Conservation (phyloP, 2,113 vertebrate species). For the Hemiprocne comata region DNA sequence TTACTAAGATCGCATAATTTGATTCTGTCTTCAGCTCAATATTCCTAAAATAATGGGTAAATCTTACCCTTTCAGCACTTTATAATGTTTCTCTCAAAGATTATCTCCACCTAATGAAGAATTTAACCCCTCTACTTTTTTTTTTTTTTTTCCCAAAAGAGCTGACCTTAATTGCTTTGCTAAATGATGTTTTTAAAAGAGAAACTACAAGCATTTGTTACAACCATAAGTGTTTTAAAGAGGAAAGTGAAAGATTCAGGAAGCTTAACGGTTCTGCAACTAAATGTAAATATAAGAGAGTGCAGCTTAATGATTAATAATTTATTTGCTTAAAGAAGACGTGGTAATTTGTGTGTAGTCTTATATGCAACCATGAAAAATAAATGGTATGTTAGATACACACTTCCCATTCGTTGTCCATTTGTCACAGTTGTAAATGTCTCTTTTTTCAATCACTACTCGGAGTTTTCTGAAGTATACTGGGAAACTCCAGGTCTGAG, state of each 20-base stretch:
- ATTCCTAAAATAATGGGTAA: neutral
- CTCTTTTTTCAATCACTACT: neutral
- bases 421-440: neutral
- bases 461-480: neutral
- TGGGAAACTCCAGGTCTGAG: neutral
- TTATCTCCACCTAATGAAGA: neutral
- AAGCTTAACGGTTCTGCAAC: neutral
- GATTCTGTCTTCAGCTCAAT: neutral
- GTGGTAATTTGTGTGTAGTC: neutral
- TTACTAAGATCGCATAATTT: neutral
- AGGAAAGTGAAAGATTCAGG: neutral
- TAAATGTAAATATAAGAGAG: neutral
- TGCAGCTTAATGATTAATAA: neutral
- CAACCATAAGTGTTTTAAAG: neutral
- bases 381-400: neutral
- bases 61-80: neutral
- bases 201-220: neutral
- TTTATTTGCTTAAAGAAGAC: constrained; percentile 7
- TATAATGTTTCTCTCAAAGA: neutral
- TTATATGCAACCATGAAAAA: neutral
- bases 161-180: neutral
- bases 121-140: neutral
- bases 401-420: neutral
- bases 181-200: neutral
- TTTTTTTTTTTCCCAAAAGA: too few species aligned